A percentile compares a stretch with the other conserved stretches of the same genome.
Conservation (phyloP, 2,888 invertebrate genomes). For the Volucella inanis region DNA sequence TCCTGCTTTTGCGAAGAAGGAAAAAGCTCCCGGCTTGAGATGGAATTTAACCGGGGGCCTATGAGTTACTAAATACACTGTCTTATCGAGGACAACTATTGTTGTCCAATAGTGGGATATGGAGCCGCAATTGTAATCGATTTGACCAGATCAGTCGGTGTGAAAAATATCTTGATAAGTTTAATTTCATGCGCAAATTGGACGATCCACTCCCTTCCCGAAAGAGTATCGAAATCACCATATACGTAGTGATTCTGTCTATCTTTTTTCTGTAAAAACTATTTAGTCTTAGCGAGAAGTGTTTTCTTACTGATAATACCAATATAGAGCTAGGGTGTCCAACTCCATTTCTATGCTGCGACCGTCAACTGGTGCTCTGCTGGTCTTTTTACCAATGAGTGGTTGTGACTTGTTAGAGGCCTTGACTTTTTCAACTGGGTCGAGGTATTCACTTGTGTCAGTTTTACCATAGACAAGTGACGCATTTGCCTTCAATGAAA, state of each 20-base stretch:
- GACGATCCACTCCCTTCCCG: constrained; percentile 18
- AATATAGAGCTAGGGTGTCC: constrained; percentile 27
- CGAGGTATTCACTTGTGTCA: not conserved
- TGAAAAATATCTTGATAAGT: constrained; percentile 3
- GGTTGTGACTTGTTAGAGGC: no score
- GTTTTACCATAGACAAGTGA: constrained; percentile 17
- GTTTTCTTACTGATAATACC: constrained; percentile 40
- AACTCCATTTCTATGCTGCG: constrained; percentile 19
- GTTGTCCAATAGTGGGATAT: not conserved
- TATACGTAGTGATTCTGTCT: no score
- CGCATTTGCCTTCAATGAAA: constrained; percentile 51
- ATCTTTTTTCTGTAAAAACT: constrained; percentile 26
- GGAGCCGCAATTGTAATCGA: not conserved
- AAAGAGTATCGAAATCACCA: constrained; percentile 46
- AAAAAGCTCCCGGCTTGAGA: constrained; percentile 20
- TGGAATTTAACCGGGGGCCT: constrained; percentile 27
- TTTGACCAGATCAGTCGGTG: not conserved
- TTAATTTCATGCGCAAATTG: constrained; percentile 23
- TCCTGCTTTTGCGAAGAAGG: constrained; percentile 47
- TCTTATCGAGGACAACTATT: not conserved
- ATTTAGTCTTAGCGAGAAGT: constrained; percentile 1
- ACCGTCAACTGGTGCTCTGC: not conserved
- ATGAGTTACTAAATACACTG: constrained; percentile 7
- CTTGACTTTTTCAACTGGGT: not conserved
- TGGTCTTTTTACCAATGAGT: not conserved